Percentiles rank a stretch among this genome's conserved stretches.
These are phyloP conservation scores for Misgurnus mizolepis DNA, from an alignment of 2,113 vertebrate genomes.

Conservation along the genomic window DNA sequence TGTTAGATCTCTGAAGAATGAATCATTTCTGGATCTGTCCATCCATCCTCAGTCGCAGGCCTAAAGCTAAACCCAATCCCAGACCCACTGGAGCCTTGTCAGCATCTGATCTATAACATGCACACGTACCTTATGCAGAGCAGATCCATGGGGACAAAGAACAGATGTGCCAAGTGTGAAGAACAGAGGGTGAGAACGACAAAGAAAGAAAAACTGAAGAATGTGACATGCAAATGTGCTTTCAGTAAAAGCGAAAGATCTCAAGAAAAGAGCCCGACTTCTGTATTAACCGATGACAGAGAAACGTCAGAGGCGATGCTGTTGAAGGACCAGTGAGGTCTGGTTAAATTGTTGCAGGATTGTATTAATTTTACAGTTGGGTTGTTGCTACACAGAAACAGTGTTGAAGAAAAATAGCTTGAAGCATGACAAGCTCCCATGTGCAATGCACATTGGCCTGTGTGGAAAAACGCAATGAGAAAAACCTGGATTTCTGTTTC, in stretches of 20 bases:
- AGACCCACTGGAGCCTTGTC: slow-evolving; percentile 1
- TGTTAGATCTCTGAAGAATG: too few species aligned
- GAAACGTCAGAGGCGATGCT: neutral
- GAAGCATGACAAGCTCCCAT: slow-evolving; percentile 18
- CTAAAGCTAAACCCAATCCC: neutral
- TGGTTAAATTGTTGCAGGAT: neutral
- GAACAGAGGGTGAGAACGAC: slow-evolving; percentile 9
- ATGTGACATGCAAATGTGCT: slow-evolving; percentile 18
- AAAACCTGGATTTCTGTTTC: neutral
- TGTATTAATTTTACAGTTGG: slow-evolving; percentile 15
- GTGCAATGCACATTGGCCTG: neutral
- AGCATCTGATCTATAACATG: slow-evolving; percentile 28
- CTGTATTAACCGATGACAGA: slow-evolving; percentile 2
- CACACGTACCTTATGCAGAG: slow-evolving; percentile 26
- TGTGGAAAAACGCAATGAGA: neutral
- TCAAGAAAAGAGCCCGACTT: slow-evolving; percentile 27
- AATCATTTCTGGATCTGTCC: neutral
- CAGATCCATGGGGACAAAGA: neutral
- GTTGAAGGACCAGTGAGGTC: neutral
- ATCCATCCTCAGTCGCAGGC: neutral
- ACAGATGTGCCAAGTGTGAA: slow-evolving; percentile 15
- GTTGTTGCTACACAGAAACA: neutral
- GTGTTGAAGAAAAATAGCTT: slow-evolving; percentile 3
- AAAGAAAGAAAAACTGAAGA: slow-evolving; percentile 34
- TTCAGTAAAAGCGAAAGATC: slow-evolving; percentile 28